These are phyloP conservation scores for Hyphantria cunea DNA, from an alignment of 1,140 invertebrate genomes.

Conservation along the genomic window DNA sequence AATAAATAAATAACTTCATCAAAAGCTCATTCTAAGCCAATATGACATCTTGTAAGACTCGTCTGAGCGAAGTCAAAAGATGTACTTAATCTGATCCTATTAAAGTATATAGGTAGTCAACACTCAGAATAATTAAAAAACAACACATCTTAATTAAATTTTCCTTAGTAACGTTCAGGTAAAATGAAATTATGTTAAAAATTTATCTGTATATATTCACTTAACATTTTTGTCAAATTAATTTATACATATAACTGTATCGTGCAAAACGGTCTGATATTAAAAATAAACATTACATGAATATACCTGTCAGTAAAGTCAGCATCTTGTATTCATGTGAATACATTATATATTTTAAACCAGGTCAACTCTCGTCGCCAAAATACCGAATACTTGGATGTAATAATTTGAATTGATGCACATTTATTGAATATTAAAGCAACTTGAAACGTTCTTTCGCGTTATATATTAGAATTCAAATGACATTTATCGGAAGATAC, in stretches of 20 bases:
- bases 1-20: conserved; percentile 1
- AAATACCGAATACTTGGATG: conserved; percentile 5
- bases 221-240: too few relatives aligned
- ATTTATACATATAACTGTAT: too few relatives aligned
- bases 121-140: too few relatives aligned
- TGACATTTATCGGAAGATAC: conserved; percentile 3
- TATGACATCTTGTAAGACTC: conserved; percentile 13
- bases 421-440: conserved; percentile 8
- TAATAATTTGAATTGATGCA: conserved; percentile 4
- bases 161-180: too few relatives aligned
- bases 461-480: conserved; percentile 1
- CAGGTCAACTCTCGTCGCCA: conserved; percentile 11
- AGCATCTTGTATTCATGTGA: conserved; percentile 13
- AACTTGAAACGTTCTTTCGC: conserved; percentile 3
- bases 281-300: too few relatives aligned
- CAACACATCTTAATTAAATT: too few relatives aligned
- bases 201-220: too few relatives aligned
- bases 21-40: conserved; percentile 11
- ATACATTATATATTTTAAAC: conserved; percentile 17
- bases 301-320: conserved; percentile 15
- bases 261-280: too few relatives aligned
- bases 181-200: too few relatives aligned
- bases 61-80: conserved; percentile 28
- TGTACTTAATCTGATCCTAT: conserved; percentile 30
- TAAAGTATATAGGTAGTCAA: neutral